Evolutionary conservation across 2,797 vertebrate species (phyloP).

Genomic region (Brachymystax lenok): DNA sequence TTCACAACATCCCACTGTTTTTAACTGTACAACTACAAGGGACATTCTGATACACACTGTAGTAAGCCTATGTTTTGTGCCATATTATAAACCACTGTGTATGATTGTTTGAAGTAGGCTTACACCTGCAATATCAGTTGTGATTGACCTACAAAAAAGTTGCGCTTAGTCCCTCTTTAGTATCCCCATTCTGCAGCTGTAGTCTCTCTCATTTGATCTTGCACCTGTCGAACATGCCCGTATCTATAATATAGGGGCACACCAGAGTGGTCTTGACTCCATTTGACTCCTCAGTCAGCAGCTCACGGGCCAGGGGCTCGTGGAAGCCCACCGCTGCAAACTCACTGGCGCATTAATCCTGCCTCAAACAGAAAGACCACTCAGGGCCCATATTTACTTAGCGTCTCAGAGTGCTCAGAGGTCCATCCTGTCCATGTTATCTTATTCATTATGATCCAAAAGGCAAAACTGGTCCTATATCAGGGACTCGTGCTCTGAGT

Average conservation of each 20-base stretch:
- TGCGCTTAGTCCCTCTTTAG: background rate
- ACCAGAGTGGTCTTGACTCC: constrained; percentile 72
- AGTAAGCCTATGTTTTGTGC: constrained; percentile 45
- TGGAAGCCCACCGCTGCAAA: constrained; percentile 76
- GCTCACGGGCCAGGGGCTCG: constrained; percentile 72
- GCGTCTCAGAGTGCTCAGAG: too few relatives aligned
- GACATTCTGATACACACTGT: constrained; percentile 61
- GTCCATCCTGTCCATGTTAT: too few relatives aligned
- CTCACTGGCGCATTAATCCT: constrained; percentile 77
- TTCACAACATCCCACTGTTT: background rate
- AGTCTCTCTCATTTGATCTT: constrained; percentile 20
- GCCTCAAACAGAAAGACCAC: background rate
- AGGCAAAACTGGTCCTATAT: too few relatives aligned
- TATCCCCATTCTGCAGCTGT: background rate
- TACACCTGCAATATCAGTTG: background rate
- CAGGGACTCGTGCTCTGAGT: too few relatives aligned
- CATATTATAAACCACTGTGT: background rate
- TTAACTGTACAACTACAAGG: too few relatives aligned
- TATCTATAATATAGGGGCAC: constrained; percentile 71
- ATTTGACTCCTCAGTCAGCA: constrained; percentile 66
- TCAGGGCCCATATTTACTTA: background rate
- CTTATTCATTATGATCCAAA: too few relatives aligned
- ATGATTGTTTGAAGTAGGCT: background rate
- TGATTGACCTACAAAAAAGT: background rate
- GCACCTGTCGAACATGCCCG: constrained; percentile 71